Conservation (phyloP, 2,797 vertebrate species). For the Sebastes oblongus region DNA sequence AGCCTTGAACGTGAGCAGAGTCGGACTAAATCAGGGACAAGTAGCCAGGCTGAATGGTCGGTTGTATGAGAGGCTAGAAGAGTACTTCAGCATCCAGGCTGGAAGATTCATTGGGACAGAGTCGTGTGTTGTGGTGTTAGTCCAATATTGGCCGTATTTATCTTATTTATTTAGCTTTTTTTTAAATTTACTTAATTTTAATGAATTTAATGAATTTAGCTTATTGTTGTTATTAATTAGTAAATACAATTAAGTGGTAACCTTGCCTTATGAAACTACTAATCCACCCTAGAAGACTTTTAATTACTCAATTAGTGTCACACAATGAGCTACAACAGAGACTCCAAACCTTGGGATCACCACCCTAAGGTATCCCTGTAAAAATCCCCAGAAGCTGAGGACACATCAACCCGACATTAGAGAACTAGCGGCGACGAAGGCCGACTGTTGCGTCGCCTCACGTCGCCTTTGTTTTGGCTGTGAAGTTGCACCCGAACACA, state of each 20-base stretch:
- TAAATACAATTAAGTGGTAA: neutral
- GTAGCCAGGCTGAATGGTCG: conserved; percentile 29
- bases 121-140: neutral
- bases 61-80: conserved; percentile 27
- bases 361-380: neutral
- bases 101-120: neutral
- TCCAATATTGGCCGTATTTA: neutral
- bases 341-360: neutral
- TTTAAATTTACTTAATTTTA: neutral
- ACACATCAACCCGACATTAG: no score
- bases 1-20: conserved; percentile 60
- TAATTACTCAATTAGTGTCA: neutral
- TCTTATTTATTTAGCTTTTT: neutral
- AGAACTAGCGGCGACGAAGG: no score
- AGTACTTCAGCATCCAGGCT: conserved; percentile 28
- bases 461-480: no score
- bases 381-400: neutral
- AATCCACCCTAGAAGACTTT: neutral
- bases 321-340: neutral
- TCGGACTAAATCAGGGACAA: conserved; percentile 45
- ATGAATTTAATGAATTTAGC: neutral
- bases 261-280: neutral
- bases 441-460: no score
- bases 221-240: neutral
- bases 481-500: no score